Conservation (phyloP, 2,113 vertebrate species). For the Puffinus mauretanicus region DNA sequence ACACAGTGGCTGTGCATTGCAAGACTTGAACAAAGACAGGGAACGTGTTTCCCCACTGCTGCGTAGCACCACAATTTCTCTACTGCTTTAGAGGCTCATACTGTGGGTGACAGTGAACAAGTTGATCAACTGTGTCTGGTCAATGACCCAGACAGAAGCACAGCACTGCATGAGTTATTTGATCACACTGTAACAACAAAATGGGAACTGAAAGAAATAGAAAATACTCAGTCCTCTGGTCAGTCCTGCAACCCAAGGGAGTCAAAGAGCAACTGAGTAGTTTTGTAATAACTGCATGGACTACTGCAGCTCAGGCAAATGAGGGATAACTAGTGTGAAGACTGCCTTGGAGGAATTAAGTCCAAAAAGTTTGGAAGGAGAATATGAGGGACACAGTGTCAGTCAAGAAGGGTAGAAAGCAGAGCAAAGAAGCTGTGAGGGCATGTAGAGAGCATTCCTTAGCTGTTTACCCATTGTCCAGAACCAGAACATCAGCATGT, state of each 20-base stretch:
- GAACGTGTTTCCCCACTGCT: not conserved
- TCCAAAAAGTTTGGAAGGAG: not conserved
- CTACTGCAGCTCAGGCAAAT: not conserved
- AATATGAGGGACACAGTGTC: not conserved
- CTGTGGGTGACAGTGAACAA: not conserved
- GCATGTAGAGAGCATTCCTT: not conserved
- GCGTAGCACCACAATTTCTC: not conserved
- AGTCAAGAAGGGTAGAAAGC: not conserved
- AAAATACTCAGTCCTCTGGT: not conserved
- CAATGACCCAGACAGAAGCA: not conserved
- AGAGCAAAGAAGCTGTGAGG: not conserved
- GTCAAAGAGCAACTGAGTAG: not conserved
- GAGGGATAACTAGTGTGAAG: not conserved
- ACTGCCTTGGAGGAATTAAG: not conserved
- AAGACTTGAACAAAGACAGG: not conserved
- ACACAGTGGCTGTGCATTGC: not conserved
- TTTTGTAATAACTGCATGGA: not conserved
- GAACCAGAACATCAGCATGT: not conserved
- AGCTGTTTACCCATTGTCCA: not conserved
- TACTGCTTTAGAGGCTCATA: not conserved
- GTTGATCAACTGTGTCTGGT: not conserved
- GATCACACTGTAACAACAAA: not conserved
- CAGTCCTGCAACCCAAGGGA: not conserved
- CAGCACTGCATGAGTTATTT: not conserved
- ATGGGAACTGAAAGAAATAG: not conserved